These are phyloP conservation scores for Euzetes globulus DNA, from an alignment of 2,888 invertebrate species.

Conservation along the genomic window DNA sequence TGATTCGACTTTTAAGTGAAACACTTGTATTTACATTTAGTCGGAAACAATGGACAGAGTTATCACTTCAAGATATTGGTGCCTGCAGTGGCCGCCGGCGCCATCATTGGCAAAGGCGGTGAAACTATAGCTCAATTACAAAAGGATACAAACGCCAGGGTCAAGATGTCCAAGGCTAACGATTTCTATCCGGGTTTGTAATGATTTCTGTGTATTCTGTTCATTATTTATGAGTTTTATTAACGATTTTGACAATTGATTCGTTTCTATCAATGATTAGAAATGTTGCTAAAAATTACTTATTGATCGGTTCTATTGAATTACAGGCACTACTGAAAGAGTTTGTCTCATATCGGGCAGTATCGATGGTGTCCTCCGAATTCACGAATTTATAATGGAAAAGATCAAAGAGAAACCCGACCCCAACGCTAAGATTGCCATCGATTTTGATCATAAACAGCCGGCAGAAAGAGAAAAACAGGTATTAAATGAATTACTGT, in stretches of 20 bases:
- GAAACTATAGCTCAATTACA: slow-evolving; percentile 97
- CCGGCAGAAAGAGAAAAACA: slow-evolving; percentile 78
- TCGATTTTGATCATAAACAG: slow-evolving; percentile 70
- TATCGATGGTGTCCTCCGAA: slow-evolving; percentile 80
- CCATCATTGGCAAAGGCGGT: slow-evolving; percentile 98
- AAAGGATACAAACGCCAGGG: slow-evolving; percentile 91
- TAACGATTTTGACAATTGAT: background rate
- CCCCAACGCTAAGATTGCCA: slow-evolving; percentile 69
- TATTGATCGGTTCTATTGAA: background rate
- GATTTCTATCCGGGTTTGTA: slow-evolving; percentile 92
- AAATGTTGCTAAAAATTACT: background rate
- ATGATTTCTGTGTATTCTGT: background rate
- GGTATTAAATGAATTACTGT: slow-evolving; percentile 46
- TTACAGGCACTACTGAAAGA: slow-evolving; percentile 77
- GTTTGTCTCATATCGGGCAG: slow-evolving; percentile 88
- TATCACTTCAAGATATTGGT: slow-evolving; percentile 95
- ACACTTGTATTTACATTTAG: background rate
- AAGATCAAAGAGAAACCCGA: slow-evolving; percentile 93
- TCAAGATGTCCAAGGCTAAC: slow-evolving; percentile 98
- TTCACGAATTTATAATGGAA: slow-evolving; percentile 87
- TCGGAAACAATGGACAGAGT: slow-evolving; percentile 48
- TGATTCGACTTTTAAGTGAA: background rate
- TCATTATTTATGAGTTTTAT: background rate
- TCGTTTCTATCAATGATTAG: background rate
- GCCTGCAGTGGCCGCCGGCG: slow-evolving; percentile 93